These are phyloP conservation scores for Colius striatus DNA, from an alignment of 2,113 vertebrate species.

Conservation along the genomic window DNA sequence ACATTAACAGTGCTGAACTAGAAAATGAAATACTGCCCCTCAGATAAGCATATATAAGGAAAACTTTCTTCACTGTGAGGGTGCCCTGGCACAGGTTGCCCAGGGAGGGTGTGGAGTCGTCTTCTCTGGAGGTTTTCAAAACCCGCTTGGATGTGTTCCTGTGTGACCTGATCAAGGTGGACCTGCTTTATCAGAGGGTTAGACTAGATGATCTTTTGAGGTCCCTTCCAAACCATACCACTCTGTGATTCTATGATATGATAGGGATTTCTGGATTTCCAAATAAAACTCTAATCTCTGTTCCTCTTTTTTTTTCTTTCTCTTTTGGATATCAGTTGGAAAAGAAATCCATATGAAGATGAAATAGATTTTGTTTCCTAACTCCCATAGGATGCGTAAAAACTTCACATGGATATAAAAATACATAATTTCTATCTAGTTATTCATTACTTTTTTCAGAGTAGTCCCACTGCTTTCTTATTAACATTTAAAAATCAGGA, in stretches of 20 bases:
- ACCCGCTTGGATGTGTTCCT: too few species aligned
- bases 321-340: neutral
- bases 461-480: neutral
- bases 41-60: neutral
- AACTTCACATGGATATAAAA: neutral
- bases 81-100: too few species aligned
- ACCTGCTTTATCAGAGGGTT: too few species aligned
- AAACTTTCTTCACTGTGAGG: too few species aligned
- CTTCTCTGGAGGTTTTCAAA: too few species aligned
- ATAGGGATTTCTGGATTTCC: neutral
- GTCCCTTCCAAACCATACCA: too few species aligned
- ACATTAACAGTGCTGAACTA: neutral
- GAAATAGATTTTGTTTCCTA: neutral
- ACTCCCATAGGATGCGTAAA: neutral
- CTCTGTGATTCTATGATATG: too few species aligned
- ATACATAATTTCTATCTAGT: neutral
- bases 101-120: too few species aligned
- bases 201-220: too few species aligned
- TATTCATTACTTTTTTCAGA: neutral
- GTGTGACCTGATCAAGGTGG: too few species aligned
- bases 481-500: neutral
- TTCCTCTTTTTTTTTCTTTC: neutral
- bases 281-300: neutral
- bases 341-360: neutral
- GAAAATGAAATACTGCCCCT: neutral